Base-by-base conservation (phyloP, 2,797 vertebrate species). In the Heliangelus exortis region DNA sequence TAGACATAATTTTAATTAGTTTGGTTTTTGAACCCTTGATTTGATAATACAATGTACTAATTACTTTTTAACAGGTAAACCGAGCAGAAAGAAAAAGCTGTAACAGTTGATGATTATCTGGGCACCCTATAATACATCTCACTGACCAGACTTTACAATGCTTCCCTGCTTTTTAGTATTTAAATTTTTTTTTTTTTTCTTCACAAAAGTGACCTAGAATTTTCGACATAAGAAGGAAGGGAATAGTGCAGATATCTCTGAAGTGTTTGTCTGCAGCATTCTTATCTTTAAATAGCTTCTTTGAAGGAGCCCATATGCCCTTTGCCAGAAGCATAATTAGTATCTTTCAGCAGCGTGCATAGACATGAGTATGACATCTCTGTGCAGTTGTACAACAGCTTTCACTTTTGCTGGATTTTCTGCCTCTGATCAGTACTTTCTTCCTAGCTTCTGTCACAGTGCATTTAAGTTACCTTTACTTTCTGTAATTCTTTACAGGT, bases 281-380 rank as follows among this genome's bases (percentile, higher is more conserved):
- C 94, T 96, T 96, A 94, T 97, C 92, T 97, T 95, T 95, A 96
- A 97, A 93, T 89, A 96, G 88, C 67, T 94, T 55, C 61, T 95
- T 91, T 95, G 92, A 85, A 94, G 88, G 92, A 88, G 77, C 71
- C 75, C 1, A 3, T 63, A 10, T 59, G 91, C 79, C 92, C 91
- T 91, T 96, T 96, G 92, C 96, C 75, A 86, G 85, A 93, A 91
- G 73, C 93, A 65, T 96, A 96, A 96, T 97, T 96, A 95, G 87
- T 91, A 68, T 96, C 92, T 95, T 94, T 84, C 63, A 62, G 50
- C 48, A 68, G 57, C 0, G 4, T 6, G 0, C 1, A 5, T 12
- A n/a, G 89, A 53, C 76, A 51, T 0, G 2, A 82, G 57, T 10
- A 10, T 92, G 81, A 84, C 84, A 59, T 86, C 75, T 90, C 25